Evolutionary conservation across 2,888 invertebrate species (phyloP).

Genomic region (Apantesis nais): DNA sequence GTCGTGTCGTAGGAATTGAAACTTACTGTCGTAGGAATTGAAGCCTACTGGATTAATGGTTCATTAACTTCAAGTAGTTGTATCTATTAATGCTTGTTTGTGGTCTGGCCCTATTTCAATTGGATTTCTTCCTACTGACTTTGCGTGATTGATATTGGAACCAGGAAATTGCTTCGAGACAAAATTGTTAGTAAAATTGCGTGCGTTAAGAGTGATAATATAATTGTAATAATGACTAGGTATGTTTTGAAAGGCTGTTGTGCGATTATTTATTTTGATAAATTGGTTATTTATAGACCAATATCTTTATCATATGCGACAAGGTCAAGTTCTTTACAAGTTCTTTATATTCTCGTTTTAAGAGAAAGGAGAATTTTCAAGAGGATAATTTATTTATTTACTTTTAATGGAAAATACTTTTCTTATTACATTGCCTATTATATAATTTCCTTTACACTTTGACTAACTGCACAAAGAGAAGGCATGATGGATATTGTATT

Average conservation of each 20-base stretch:
- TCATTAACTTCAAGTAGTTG: slow-evolving; percentile 33
- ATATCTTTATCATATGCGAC: neutral
- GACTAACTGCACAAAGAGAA: too few relatives aligned
- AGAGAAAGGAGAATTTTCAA: too few relatives aligned
- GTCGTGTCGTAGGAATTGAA: slow-evolving; percentile 26
- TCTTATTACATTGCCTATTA: too few relatives aligned
- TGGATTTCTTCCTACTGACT: slow-evolving; percentile 44
- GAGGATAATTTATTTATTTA: too few relatives aligned
- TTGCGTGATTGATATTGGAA: slow-evolving; percentile 42
- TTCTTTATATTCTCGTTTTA: too few relatives aligned
- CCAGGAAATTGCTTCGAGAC: slow-evolving; percentile 35
- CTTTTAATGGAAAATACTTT: too few relatives aligned
- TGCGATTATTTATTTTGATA: neutral
- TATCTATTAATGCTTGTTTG: slow-evolving; percentile 41
- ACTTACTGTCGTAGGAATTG: slow-evolving; percentile 24
- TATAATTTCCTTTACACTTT: too few relatives aligned
- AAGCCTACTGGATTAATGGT: slow-evolving; percentile 34
- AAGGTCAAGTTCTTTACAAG: too few relatives aligned
- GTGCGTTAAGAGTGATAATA: slow-evolving; percentile 18
- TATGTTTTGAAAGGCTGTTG: neutral
- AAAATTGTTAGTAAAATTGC: slow-evolving; percentile 29
- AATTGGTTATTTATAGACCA: neutral
- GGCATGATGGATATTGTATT: too few relatives aligned
- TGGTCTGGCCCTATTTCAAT: slow-evolving; percentile 35
- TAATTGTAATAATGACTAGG: slow-evolving; percentile 10